phyloP scores from a whole-genome alignment of 2,797 vertebrate species.

The Urophycis tenuis region DNA sequence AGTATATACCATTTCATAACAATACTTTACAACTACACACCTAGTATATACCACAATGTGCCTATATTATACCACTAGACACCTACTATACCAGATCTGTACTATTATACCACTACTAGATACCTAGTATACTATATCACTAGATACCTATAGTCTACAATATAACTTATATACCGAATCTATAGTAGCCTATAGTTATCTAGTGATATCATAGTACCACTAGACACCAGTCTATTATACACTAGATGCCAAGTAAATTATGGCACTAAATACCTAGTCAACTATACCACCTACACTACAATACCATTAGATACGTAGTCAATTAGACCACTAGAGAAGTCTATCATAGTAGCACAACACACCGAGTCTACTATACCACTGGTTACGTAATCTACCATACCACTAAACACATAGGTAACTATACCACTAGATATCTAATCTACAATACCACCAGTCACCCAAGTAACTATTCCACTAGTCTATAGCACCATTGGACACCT shows the following conservation, averaged over 20 bases:
- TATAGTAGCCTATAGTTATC: neutral
- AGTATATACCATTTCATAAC: neutral
- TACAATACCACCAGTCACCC: neutral
- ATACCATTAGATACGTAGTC: neutral
- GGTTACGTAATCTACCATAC: too few relatives aligned
- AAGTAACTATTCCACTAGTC: neutral
- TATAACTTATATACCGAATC: neutral
- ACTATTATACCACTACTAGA: neutral
- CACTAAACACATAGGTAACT: neutral
- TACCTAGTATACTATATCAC: neutral
- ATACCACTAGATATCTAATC: neutral
- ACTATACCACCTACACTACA: too few relatives aligned
- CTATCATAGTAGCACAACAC: too few relatives aligned
- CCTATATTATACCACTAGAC: neutral
- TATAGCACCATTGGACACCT: neutral
- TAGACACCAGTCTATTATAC: neutral
- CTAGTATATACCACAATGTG: neutral
- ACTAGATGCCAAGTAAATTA: neutral
- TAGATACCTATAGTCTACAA: neutral
- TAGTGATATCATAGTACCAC: neutral
- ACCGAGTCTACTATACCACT: neutral
- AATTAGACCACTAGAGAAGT: neutral
- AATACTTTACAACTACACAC: neutral
- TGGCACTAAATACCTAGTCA: too few relatives aligned
- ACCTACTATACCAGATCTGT: neutral